These are phyloP conservation scores for Calephelis virginiensis DNA, from an alignment of 1,140 invertebrate species.

Conservation along the genomic window DNA sequence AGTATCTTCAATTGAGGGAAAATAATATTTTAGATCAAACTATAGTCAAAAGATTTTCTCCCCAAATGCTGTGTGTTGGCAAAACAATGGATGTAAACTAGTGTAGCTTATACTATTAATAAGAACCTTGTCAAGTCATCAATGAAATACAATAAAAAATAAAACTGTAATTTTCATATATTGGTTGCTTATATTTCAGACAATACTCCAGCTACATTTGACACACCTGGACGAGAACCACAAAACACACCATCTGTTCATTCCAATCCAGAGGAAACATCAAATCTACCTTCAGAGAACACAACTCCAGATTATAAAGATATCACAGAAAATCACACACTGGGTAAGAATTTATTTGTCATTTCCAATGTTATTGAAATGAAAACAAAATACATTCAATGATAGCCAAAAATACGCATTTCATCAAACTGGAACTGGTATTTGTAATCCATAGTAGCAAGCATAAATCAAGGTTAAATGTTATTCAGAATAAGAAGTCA, in stretches of 20 bases:
- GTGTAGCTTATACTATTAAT: background rate
- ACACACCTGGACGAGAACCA: slow-evolving; percentile 83
- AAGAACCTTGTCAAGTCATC: background rate
- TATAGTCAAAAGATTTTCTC: too few relatives aligned
- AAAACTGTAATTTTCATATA: background rate
- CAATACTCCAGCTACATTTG: slow-evolving; percentile 92
- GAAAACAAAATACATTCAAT: slow-evolving; percentile 26
- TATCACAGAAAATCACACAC: slow-evolving; percentile 61
- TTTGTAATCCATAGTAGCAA: too few relatives aligned
- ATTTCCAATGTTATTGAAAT: too few relatives aligned
- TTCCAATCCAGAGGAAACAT: slow-evolving; percentile 2
- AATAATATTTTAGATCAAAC: too few relatives aligned
- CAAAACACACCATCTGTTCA: slow-evolving; percentile 53
- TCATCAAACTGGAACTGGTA: too few relatives aligned
- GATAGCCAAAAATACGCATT: too few relatives aligned
- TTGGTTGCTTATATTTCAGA: slow-evolving; percentile 59
- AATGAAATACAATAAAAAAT: background rate
- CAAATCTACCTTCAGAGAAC: slow-evolving; percentile 21
- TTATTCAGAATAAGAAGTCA: too few relatives aligned
- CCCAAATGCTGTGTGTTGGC: too few relatives aligned
- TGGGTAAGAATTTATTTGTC: slow-evolving; percentile 49
- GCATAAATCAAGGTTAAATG: too few relatives aligned
- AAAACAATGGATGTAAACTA: background rate
- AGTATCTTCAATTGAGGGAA: too few relatives aligned
- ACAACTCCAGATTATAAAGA: slow-evolving; percentile 49